These are phyloP conservation scores for Pyrochroa serraticornis DNA, from an alignment of 2,888 invertebrate genomes.

Conservation along the genomic window DNA sequence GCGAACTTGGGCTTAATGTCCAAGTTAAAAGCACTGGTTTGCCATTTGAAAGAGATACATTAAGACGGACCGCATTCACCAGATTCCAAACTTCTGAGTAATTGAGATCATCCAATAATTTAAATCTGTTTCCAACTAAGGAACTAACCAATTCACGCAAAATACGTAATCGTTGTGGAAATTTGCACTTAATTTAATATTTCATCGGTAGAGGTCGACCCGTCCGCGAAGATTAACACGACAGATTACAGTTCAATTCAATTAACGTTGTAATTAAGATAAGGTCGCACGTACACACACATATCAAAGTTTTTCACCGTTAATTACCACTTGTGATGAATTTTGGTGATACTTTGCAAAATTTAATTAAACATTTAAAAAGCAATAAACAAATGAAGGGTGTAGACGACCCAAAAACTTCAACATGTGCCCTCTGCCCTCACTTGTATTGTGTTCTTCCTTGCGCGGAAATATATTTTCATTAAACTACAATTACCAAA, in stretches of 20 bases:
- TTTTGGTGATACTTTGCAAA: too few relatives aligned
- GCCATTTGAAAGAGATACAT: constrained; percentile 24
- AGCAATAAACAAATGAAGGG: constrained; percentile 16
- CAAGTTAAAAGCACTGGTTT: constrained; percentile 18
- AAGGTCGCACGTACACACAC: background rate
- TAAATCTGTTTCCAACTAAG: constrained; percentile 5
- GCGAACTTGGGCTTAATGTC: constrained; percentile 14
- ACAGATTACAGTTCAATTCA: background rate
- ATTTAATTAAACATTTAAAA: constrained; percentile 12
- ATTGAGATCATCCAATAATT: constrained; percentile 17
- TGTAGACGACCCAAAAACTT: constrained; percentile 5
- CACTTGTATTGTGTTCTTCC: constrained; percentile 11
- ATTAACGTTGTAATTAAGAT: constrained; percentile 4
- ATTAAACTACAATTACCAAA: constrained; percentile 22
- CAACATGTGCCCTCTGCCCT: background rate
- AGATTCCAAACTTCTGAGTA: constrained; percentile 10
- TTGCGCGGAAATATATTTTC: constrained; percentile 22
- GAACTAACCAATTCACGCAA: background rate
- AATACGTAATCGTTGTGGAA: constrained; percentile 9
- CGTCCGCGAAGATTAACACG: constrained; percentile 3
- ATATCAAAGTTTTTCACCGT: background rate
- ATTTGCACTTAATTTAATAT: constrained; percentile 11
- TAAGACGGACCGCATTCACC: constrained; percentile 15
- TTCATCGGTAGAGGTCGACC: background rate
- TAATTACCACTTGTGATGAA: too few relatives aligned